Base-by-base conservation (phyloP, 2,888 invertebrate genomes). In the Chaitophorus viminalis region DNA sequence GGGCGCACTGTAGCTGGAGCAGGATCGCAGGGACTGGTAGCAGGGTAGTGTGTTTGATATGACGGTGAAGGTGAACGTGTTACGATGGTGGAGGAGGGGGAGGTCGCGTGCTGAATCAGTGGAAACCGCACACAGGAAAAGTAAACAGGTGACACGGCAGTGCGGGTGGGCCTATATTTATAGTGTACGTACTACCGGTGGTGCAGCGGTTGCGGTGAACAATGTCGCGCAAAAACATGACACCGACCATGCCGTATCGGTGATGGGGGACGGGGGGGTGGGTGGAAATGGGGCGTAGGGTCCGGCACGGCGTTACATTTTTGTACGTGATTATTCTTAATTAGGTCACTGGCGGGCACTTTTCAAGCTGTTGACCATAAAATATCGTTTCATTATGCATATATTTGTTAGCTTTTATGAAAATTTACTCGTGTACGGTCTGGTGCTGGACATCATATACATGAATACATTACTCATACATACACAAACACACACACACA, bases 241-340 rank as follows among this genome's bases (percentile, higher is more conserved):
- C 79, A 65, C 39, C 29, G 39, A 29, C 25, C 39, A 11, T 8
- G 31, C 33, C 33, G 36, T 6, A 25, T 18, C 33, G 33, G n/a
- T n/a, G n/a, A n/a, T n/a, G 70, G 39, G 4, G 18, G 18, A 46
- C 14, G 46, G 11, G 29, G n/a, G n/a, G n/a, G n/a, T n/a, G n/a
- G n/a, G n/a, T n/a, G n/a, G n/a, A n/a, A n/a, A n/a, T n/a, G n/a
- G n/a, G n/a, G n/a, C 68, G n/a, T 25, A n/a, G n/a, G 9, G 68
- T 54, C 54, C 9, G n/a, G 31, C 18, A 52, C 33, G 74, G 52
- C 54, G 46, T 52, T 36, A 29, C 68, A 72, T 84, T 76, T 77
- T 86, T 36, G 78, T 86, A 86, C 86, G 86, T 60, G 86, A 86
- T 86, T 86, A 86, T 86, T 86, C 86, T 79, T 86, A 86, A 86